A percentile compares a stretch with the other conserved stretches of the same genome.
Evolutionary conservation across 2,797 vertebrate genomes (phyloP).

Genomic region (Scolopax bukidnonensis): DNA sequence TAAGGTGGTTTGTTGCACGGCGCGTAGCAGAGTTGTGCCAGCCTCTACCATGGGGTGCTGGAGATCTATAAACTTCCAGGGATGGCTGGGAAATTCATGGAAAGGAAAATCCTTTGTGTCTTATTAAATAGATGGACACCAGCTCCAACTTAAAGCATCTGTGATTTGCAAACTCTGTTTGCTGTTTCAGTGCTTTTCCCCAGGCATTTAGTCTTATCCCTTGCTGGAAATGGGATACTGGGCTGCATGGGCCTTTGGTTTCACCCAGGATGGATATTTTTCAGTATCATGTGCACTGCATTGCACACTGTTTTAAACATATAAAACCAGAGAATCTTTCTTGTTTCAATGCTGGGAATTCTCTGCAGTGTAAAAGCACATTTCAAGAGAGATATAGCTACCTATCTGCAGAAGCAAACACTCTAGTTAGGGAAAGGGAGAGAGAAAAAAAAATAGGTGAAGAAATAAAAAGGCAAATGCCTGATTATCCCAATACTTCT

Average conservation of each 20-base stretch:
- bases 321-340: not conserved
- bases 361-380: not conserved
- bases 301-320: not conserved
- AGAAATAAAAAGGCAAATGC: not conserved
- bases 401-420: not conserved
- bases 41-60: not conserved
- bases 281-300: not conserved
- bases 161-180: not conserved
- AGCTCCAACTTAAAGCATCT: not conserved
- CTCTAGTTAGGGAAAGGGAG: not conserved
- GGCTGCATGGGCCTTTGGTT: not conserved
- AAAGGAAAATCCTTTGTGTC: not conserved
- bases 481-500: not conserved
- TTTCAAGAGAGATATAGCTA: not conserved
- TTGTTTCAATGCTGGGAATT: rapidly evolving
- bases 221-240: not conserved
- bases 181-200: not conserved
- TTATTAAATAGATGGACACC: not conserved
- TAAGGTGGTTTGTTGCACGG: not conserved
- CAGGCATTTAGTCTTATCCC: not conserved
- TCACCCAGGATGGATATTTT: not conserved
- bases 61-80: not conserved
- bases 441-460: not conserved
- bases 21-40: not conserved
- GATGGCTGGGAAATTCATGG: not conserved